Conservation (phyloP, 2,888 invertebrate genomes). For the Sabatieria punctata region DNA sequence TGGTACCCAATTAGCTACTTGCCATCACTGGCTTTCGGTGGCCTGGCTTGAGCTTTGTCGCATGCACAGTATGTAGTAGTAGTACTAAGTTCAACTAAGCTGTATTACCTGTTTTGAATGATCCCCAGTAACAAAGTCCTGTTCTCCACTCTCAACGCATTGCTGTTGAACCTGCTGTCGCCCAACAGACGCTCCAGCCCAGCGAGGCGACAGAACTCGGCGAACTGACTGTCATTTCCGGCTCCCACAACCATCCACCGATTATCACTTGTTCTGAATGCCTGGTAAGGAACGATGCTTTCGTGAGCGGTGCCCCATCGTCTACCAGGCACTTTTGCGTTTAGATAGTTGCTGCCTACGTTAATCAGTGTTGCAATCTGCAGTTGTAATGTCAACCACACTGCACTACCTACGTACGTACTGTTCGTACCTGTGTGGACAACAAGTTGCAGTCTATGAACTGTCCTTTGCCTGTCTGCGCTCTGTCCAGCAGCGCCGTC, state of each 20-base stretch:
- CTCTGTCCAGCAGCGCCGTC: constrained; percentile 62
- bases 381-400: too few relatives aligned
- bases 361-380: constrained; percentile 63
- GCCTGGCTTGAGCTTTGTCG: too few relatives aligned
- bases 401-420: too few relatives aligned
- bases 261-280: constrained; percentile 62
- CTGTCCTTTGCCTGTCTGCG: constrained; percentile 57
- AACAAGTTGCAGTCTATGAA: constrained; percentile 84
- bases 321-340: constrained; percentile 55
- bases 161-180: constrained; percentile 51
- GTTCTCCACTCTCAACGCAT: constrained; percentile 56
- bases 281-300: constrained; percentile 83
- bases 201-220: constrained; percentile 49
- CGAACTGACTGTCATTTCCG: constrained; percentile 60
- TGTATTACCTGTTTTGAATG: constrained; percentile 12
- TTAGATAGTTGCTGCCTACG: constrained; percentile 71
- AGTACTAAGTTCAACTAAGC: too few relatives aligned
- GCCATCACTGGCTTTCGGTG: too few relatives aligned
- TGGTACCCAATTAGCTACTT: too few relatives aligned
- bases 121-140: constrained; percentile 49
- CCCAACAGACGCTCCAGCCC: constrained; percentile 44
- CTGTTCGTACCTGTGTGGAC: constrained; percentile 52
- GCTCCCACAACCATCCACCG: constrained; percentile 62
- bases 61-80: too few relatives aligned
- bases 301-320: constrained; percentile 84